phyloP scores from a whole-genome alignment of 1,140 invertebrate species.

The Pygmarrhopalites habei region DNA sequence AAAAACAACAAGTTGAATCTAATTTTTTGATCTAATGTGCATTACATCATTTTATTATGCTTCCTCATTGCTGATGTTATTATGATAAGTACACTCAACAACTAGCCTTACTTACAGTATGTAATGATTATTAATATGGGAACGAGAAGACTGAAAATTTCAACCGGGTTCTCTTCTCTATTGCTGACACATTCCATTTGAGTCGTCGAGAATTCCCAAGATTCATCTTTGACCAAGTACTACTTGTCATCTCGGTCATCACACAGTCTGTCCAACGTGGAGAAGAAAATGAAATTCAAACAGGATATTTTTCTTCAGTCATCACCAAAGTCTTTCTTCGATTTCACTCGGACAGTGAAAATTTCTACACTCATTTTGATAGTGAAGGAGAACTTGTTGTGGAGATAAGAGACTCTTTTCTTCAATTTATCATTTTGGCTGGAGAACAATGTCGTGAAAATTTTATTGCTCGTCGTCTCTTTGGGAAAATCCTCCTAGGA shows the following conservation, averaged over 20 bases:
- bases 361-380: slow-evolving; percentile 15
- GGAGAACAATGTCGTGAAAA: slow-evolving; percentile 1
- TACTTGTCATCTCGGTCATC: slow-evolving; percentile 5
- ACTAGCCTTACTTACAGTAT: too few relatives aligned
- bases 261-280: neutral
- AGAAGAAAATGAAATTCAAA: neutral
- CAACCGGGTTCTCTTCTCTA: slow-evolving; percentile 24
- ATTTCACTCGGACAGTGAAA: slow-evolving; percentile 25
- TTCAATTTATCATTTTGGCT: slow-evolving; percentile 10
- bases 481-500: slow-evolving; percentile 19
- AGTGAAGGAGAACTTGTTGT: neutral
- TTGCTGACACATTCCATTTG: slow-evolving; percentile 29
- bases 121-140: too few relatives aligned
- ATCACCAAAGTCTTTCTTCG: slow-evolving; percentile 27
- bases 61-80: too few relatives aligned
- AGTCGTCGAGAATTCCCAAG: slow-evolving; percentile 18
- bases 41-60: neutral
- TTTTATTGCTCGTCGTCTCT: slow-evolving; percentile 21
- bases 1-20: too few relatives aligned
- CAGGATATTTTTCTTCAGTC: slow-evolving; percentile 1
- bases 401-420: slow-evolving; percentile 12
- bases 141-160: slow-evolving; percentile 18
- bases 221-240: slow-evolving; percentile 20
- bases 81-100: too few relatives aligned
- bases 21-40: neutral